phyloP scores from a whole-genome alignment of 1,140 invertebrate species.

The Homalodisca vitripennis region DNA sequence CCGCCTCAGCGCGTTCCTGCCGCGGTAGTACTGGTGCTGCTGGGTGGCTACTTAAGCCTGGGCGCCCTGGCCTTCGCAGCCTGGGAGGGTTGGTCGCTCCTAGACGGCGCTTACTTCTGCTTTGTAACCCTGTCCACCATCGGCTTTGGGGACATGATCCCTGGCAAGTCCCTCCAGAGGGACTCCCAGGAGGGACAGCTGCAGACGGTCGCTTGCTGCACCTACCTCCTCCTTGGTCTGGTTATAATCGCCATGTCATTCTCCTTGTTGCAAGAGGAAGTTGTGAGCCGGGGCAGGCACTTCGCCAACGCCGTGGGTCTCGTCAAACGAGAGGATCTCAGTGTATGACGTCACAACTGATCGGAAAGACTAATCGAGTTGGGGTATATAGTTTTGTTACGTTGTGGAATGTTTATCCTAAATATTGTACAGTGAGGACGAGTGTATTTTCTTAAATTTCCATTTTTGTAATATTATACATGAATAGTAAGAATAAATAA shows the following conservation, averaged over 20 bases:
- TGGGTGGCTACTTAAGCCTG: slow-evolving; percentile 67
- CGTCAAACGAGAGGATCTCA: slow-evolving; percentile 34
- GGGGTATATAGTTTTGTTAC: neutral
- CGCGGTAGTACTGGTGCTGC: slow-evolving; percentile 65
- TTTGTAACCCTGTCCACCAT: slow-evolving; percentile 86
- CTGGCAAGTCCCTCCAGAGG: slow-evolving; percentile 55
- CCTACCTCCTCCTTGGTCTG: slow-evolving; percentile 84
- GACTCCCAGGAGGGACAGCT: slow-evolving; percentile 56
- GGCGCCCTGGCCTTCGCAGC: slow-evolving; percentile 70
- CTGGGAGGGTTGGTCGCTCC: slow-evolving; percentile 74
- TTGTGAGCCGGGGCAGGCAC: slow-evolving; percentile 69
- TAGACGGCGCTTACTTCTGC: slow-evolving; percentile 84
- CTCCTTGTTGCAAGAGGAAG: slow-evolving; percentile 87
- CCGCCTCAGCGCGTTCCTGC: slow-evolving; percentile 63
- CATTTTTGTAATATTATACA: no score
- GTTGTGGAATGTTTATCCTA: no score
- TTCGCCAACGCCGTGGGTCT: slow-evolving; percentile 61
- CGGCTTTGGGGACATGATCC: slow-evolving; percentile 79
- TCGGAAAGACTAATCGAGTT: neutral
- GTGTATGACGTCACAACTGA: slow-evolving; percentile 18
- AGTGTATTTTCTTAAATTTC: no score
- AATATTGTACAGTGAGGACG: no score
- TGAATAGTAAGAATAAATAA: no score
- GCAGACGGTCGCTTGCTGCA: slow-evolving; percentile 71
- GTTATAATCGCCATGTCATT: slow-evolving; percentile 92